These are phyloP conservation scores for Acropora yongei DNA, from an alignment of 64 coral and sea anemone species.

Conservation along the genomic window DNA sequence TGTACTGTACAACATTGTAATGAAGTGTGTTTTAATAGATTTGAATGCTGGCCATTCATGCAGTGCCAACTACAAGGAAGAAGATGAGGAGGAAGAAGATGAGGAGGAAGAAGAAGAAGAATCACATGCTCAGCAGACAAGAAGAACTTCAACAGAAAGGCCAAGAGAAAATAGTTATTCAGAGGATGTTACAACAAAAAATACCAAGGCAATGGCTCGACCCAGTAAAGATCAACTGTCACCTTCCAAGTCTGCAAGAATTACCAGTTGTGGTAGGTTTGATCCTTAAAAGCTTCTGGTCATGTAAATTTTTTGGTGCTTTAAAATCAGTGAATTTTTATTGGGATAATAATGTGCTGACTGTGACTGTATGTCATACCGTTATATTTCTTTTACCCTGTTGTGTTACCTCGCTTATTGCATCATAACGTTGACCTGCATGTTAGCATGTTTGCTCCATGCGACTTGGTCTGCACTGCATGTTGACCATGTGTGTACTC, in stretches of 20 bases:
- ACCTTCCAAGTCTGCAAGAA: neutral
- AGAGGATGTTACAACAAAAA: neutral
- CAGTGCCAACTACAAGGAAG: neutral
- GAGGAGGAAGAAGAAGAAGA: neutral
- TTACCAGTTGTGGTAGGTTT: slow-evolving; percentile 29
- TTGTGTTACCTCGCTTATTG: too few relatives aligned
- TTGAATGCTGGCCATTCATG: neutral
- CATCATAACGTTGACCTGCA: too few relatives aligned
- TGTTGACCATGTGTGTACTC: too few relatives aligned
- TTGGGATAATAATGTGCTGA: too few relatives aligned
- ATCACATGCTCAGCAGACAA: neutral
- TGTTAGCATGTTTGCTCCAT: too few relatives aligned
- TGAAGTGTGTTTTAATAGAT: neutral
- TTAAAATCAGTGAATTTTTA: too few relatives aligned
- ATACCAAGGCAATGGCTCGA: neutral
- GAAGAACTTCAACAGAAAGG: slow-evolving; percentile 2
- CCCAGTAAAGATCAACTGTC: neutral
- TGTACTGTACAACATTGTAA: too few relatives aligned
- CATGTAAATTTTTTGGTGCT: too few relatives aligned
- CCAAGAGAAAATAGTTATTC: neutral
- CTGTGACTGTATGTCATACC: too few relatives aligned
- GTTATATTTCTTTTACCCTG: too few relatives aligned
- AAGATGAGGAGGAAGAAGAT: too few relatives aligned
- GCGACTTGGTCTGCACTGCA: too few relatives aligned
- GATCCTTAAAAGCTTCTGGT: neutral